phyloP scores from a whole-genome alignment of 2,888 invertebrate genomes.

The Phortica magna region DNA sequence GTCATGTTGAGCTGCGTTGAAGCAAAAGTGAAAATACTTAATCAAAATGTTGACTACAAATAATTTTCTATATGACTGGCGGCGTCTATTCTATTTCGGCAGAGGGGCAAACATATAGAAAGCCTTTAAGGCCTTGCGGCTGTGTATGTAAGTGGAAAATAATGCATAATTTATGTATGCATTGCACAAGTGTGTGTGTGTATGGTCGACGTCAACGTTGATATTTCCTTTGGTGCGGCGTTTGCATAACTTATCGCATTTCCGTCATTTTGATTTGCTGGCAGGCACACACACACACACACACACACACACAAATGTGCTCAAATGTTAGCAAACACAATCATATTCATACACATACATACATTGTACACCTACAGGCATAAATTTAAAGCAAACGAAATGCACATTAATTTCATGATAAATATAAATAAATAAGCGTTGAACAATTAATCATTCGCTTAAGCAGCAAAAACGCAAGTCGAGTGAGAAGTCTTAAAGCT shows the following conservation, averaged over 20 bases:
- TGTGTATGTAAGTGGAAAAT: conserved; percentile 61
- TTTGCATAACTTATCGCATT: conserved; percentile 65
- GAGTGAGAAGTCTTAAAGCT: background rate
- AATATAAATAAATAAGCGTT: conserved; percentile 59
- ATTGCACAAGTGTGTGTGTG: background rate
- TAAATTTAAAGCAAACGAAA: conserved; percentile 58
- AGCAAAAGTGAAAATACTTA: conserved; percentile 1
- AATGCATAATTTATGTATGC: conserved; percentile 62
- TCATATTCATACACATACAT: conserved; percentile 62
- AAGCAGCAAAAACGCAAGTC: conserved; percentile 44
- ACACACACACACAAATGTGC: background rate
- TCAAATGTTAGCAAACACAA: conserved; percentile 18
- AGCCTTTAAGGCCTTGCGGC: conserved; percentile 12
- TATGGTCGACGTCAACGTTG: conserved; percentile 26
- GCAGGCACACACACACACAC: conserved; percentile 26
- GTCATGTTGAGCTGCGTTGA: background rate
- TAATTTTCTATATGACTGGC: conserved; percentile 2
- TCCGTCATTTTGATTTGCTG: conserved; percentile 56
- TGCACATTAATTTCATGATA: conserved; percentile 56
- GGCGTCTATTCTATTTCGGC: background rate
- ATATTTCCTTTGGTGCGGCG: conserved; percentile 48
- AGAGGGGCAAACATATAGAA: background rate
- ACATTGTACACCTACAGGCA: conserved; percentile 61
- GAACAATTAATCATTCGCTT: conserved; percentile 66
- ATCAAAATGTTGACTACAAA: conserved; percentile 20